Conservation (phyloP, 2,888 invertebrate genomes). For the Oligia fasciuncula region DNA sequence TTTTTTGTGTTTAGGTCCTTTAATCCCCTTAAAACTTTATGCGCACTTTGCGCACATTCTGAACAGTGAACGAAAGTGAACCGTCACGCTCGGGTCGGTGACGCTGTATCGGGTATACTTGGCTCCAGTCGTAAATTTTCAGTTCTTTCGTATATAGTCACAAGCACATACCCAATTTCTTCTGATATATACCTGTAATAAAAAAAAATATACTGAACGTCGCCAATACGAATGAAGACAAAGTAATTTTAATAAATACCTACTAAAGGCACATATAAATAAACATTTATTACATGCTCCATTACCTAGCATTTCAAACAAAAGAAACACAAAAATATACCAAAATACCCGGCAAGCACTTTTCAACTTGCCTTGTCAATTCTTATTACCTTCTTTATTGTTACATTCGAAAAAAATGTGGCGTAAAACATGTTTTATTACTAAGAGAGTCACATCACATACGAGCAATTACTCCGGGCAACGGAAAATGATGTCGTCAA, state of each 20-base stretch:
- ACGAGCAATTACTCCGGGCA: conserved; percentile 78
- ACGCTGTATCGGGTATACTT: not conserved
- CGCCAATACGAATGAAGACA: not conserved
- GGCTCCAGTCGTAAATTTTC: not conserved
- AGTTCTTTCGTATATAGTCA: not conserved
- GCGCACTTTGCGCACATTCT: not conserved
- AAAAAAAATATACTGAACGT: not conserved
- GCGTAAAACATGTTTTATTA: conserved; percentile 69
- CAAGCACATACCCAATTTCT: not conserved
- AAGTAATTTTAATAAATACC: not conserved
- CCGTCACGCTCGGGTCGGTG: not conserved
- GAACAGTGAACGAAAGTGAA: not conserved
- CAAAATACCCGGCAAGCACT: conserved; percentile 32
- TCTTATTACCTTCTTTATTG: conserved; percentile 63
- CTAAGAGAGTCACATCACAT: conserved; percentile 71
- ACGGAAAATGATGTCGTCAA: conserved; percentile 83
- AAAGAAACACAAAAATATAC: conserved; percentile 19
- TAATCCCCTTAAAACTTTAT: not conserved
- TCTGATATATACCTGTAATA: not conserved
- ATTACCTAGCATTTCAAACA: conserved; percentile 17
- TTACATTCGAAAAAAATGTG: conserved; percentile 55
- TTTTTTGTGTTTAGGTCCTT: too few relatives aligned
- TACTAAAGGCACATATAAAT: not conserved
- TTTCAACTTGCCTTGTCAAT: conserved; percentile 63
- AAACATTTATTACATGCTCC: not conserved